These are phyloP conservation scores for Archips xylosteana DNA, from an alignment of 2,888 invertebrate genomes.

Conservation along the genomic window DNA sequence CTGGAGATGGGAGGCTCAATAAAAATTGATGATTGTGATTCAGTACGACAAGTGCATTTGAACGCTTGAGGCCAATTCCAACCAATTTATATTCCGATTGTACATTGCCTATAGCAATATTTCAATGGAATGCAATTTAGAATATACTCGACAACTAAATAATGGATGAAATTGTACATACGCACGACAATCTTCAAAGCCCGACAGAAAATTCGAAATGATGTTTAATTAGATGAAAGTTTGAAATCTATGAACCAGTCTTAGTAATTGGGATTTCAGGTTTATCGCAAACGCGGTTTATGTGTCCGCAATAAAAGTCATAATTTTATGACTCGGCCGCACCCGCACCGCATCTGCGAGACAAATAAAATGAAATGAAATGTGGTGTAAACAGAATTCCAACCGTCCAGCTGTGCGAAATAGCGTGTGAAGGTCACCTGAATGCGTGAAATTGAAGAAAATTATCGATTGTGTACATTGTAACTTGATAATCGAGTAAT, in stretches of 20 bases:
- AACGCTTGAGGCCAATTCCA: slow-evolving; percentile 58
- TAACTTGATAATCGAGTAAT: slow-evolving; percentile 5
- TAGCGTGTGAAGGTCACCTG: slow-evolving; percentile 46
- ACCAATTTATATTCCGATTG: slow-evolving; percentile 64
- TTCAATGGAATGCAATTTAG: slow-evolving; percentile 57
- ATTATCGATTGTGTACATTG: slow-evolving; percentile 9
- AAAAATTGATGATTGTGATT: slow-evolving; percentile 60
- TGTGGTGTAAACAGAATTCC: slow-evolving; percentile 53
- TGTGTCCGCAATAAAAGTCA: slow-evolving; percentile 9
- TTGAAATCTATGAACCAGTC: neutral
- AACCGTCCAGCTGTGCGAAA: slow-evolving; percentile 55
- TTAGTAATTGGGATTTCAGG: slow-evolving; percentile 1
- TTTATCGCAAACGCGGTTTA: slow-evolving; percentile 7
- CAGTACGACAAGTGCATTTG: slow-evolving; percentile 49
- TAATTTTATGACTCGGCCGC: neutral
- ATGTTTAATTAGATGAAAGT: neutral
- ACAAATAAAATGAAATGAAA: slow-evolving; percentile 32
- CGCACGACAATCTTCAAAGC: neutral
- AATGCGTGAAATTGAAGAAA: slow-evolving; percentile 11
- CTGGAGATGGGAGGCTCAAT: slow-evolving; percentile 41
- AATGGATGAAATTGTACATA: slow-evolving; percentile 13
- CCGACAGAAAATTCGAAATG: slow-evolving; percentile 42
- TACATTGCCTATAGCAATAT: slow-evolving; percentile 52
- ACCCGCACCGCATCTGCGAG: slow-evolving; percentile 12
- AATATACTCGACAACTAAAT: slow-evolving; percentile 40